Conservation (phyloP, 2,113 vertebrate species). For the Platanista minor region DNA sequence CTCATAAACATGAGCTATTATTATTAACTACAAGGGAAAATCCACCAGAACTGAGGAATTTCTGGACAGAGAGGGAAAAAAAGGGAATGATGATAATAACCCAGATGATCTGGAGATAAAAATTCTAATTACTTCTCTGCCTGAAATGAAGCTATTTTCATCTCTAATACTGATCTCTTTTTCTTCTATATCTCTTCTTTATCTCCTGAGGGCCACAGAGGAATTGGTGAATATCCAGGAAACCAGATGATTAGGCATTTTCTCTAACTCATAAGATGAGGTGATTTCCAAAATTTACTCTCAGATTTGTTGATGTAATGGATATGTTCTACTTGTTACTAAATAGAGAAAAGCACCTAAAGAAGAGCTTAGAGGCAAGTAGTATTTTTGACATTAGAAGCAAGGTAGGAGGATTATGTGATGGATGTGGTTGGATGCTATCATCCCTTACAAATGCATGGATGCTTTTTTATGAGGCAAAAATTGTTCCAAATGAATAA, state of each 20-base stretch:
- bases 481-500: slow-evolving; percentile 13
- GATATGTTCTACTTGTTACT: background rate
- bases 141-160: background rate
- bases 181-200: background rate
- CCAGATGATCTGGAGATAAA: background rate
- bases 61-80: background rate
- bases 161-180: background rate
- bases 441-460: background rate
- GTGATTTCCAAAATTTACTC: background rate
- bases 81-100: background rate
- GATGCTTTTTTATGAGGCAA: slow-evolving; percentile 7
- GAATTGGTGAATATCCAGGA: background rate
- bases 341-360: background rate
- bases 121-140: background rate
- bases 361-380: background rate
- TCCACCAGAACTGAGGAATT: background rate
- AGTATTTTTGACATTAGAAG: background rate
- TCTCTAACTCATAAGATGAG: slow-evolving; percentile 1
- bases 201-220: background rate
- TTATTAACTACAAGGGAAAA: background rate
- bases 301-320: background rate
- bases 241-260: background rate
- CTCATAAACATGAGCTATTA: background rate
- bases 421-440: background rate
- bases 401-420: background rate